Conservation (phyloP, 1,140 invertebrate species). For the Musca vetustissima region DNA sequence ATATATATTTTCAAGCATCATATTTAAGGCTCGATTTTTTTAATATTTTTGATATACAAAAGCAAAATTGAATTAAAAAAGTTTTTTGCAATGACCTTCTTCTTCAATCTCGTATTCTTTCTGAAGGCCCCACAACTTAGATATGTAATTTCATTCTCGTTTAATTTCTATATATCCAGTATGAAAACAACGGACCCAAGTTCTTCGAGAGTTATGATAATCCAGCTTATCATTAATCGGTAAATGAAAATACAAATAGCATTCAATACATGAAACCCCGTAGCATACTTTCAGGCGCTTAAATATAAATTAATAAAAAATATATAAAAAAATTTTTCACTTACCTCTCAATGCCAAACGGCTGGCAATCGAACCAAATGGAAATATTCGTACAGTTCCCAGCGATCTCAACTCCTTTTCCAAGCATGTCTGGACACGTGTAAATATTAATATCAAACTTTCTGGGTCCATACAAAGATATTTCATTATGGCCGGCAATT, state of each 20-base stretch:
- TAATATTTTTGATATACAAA: too few relatives aligned
- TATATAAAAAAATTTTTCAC: too few relatives aligned
- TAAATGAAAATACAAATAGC: not conserved
- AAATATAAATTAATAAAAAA: not conserved
- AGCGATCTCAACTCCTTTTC: constrained; percentile 28
- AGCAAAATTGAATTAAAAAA: too few relatives aligned
- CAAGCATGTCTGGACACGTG: constrained; percentile 33
- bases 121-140: too few relatives aligned
- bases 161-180: too few relatives aligned
- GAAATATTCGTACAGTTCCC: constrained; percentile 31
- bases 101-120: too few relatives aligned
- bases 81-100: too few relatives aligned
- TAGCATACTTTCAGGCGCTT: not conserved
- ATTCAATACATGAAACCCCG: not conserved
- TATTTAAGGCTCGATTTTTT: too few relatives aligned
- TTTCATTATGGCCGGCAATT: constrained; percentile 33
- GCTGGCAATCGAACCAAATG: constrained; percentile 47
- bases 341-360: constrained; percentile 43
- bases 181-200: too few relatives aligned
- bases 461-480: constrained; percentile 32
- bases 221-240: not conserved
- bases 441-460: constrained; percentile 31
- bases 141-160: too few relatives aligned
- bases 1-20: too few relatives aligned
- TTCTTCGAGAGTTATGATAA: too few relatives aligned